Evolutionary conservation across 2,888 invertebrate genomes (phyloP).

Genomic region (Luperina nickerlii): DNA sequence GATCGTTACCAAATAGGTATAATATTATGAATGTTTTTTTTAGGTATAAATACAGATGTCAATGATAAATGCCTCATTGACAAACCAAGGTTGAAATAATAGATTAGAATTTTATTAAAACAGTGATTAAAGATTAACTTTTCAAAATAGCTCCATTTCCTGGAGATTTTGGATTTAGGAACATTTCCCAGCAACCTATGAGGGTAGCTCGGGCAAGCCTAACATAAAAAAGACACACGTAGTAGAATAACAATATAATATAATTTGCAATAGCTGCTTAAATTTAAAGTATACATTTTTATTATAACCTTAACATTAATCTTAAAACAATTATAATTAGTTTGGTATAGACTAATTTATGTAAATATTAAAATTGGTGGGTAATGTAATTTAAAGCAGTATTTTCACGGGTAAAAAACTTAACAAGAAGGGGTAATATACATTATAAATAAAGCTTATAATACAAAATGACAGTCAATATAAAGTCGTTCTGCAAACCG

Average conservation of each 20-base stretch:
- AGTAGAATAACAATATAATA: slow-evolving; percentile 25
- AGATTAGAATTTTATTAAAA: background rate
- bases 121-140: background rate
- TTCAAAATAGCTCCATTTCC: background rate
- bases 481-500: slow-evolving; percentile 2
- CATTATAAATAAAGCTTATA: slow-evolving; percentile 35
- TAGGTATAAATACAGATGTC: background rate
- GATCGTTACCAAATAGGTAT: slow-evolving; percentile 7
- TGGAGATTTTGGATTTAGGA: background rate
- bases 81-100: background rate
- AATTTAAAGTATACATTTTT: slow-evolving; percentile 35
- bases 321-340: slow-evolving; percentile 15
- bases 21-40: slow-evolving; percentile 20
- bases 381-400: slow-evolving; percentile 58
- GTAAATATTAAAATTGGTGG: slow-evolving; percentile 59
- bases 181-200: background rate
- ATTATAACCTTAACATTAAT: background rate
- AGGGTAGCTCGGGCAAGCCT: background rate
- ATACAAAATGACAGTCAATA: slow-evolving; percentile 29
- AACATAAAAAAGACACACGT: slow-evolving; percentile 9
- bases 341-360: slow-evolving; percentile 1
- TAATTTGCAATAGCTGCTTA: slow-evolving; percentile 30
- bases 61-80: background rate
- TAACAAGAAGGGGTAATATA: slow-evolving; percentile 16
- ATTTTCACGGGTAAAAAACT: slow-evolving; percentile 43